Evolutionary conservation across 2,888 invertebrate species (phyloP).

Genomic region (Protonemura montana): DNA sequence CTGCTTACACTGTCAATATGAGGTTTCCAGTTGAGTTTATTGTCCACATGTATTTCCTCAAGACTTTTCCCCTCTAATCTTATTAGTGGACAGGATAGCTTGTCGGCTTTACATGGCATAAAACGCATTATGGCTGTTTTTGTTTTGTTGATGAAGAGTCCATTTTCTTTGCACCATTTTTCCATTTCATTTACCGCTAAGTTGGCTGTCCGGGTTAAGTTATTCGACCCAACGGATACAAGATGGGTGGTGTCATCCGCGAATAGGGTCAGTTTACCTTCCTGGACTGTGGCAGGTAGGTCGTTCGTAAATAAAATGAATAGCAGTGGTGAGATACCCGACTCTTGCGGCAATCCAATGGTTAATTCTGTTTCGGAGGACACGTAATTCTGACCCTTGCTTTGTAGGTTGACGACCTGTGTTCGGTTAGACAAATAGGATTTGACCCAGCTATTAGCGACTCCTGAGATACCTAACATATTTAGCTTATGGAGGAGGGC

Average conservation of each 20-base stretch:
- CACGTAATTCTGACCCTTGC: not conserved
- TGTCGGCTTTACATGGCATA: not conserved
- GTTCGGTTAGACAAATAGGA: not conserved
- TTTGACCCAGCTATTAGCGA: not conserved
- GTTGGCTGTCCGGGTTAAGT: not conserved
- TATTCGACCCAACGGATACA: not conserved
- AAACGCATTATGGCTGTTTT: not conserved
- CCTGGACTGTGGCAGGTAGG: not conserved
- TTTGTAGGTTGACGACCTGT: not conserved
- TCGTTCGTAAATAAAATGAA: not conserved
- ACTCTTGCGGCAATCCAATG: not conserved
- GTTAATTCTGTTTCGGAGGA: not conserved
- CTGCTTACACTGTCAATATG: not conserved
- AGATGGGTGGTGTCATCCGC: not conserved
- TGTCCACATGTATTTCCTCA: not conserved
- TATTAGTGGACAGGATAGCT: not conserved
- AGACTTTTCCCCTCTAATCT: not conserved
- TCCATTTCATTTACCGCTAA: not conserved
- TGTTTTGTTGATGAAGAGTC: not conserved
- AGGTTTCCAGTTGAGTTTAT: not conserved
- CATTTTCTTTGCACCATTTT: not conserved
- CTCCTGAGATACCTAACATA: not conserved
- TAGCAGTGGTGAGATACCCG: not conserved
- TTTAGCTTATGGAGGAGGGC: not conserved
- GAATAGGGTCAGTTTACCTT: not conserved